Percentiles rank a stretch among this genome's conserved stretches.
Conservation (phyloP, 2,797 vertebrate genomes). For the Synaphobranchus kaupii region DNA sequence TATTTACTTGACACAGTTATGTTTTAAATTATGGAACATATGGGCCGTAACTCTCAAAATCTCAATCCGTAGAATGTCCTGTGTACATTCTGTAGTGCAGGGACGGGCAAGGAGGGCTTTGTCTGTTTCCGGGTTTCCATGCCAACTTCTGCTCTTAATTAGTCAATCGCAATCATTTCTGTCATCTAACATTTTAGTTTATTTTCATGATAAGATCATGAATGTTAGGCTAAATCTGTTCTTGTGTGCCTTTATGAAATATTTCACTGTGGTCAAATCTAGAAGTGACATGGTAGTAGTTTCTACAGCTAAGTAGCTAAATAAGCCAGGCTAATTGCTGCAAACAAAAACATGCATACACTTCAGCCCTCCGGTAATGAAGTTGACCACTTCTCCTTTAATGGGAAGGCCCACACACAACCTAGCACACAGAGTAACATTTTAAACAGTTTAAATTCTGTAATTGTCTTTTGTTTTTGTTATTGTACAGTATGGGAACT, state of each 20-base stretch:
- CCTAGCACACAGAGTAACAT: not conserved
- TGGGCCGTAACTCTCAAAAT: not conserved
- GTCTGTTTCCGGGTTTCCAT: not conserved
- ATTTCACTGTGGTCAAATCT: no score
- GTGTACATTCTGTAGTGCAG: not conserved
- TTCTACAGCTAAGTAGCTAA: not conserved
- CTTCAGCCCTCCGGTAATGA: not conserved
- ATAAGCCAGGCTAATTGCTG: not conserved
- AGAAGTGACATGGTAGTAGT: not conserved
- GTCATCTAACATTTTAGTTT: not conserved
- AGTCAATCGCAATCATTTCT: no score
- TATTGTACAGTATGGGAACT: constrained; percentile 87
- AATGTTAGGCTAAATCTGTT: not conserved
- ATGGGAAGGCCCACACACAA: not conserved
- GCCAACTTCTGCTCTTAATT: no score
- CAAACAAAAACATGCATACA: not conserved
- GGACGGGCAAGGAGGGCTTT: no score
- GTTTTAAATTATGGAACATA: not conserved
- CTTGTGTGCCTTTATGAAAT: no score
- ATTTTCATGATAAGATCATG: not conserved
- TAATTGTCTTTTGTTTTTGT: not conserved
- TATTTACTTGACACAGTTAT: not conserved
- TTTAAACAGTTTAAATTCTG: not conserved
- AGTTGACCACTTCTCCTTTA: not conserved
- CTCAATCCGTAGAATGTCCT: not conserved